Evolutionary conservation across 2,888 invertebrate genomes (phyloP), one percentile per base, ranked within the genome.

Genomic region (Hermodice carunculata): DNA sequence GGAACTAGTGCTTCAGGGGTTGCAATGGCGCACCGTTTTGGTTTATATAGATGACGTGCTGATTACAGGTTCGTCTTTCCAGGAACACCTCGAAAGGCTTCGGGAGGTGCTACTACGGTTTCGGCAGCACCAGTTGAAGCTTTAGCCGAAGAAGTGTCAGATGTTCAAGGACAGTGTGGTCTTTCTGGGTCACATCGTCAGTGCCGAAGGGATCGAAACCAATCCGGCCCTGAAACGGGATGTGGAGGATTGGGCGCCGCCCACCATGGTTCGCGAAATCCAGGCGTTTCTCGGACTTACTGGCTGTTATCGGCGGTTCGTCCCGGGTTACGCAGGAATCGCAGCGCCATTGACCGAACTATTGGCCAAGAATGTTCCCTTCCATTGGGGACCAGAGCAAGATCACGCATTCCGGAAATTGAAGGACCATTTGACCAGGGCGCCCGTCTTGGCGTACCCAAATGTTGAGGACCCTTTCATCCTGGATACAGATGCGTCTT

Each of bases 351-450:
- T 76, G 24, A 49, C 56, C 28, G 48, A 73, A 29, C 60, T 69
- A 14, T 73, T 83, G 17, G 96, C 96, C 87, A 59, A 72, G 42
- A 49, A 64, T 49, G n/a, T n/a, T n/a, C 56, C 64, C 5, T 56
- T 42, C 56, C 24, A 4, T 5, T 56, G 40, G 42, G n/a, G n/a
- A n/a, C n/a, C n/a, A n/a, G n/a, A n/a, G n/a, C n/a, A n/a, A n/a
- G n/a, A n/a, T n/a, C n/a, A n/a, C n/a, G n/a, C n/a, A n/a, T n/a
- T n/a, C n/a, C n/a, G n/a, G n/a, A n/a, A n/a, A n/a, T n/a, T n/a
- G n/a, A 37, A 37, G 40, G 40, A 37, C 40, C 40, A 37, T 17
- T 17, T 37, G 40, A 37, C 40, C 11, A 37, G 17, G 40, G 40
- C 40, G 17, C 17, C 40, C 40, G 40, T 37, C 11, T 17, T 37